A percentile compares a stretch with the other conserved stretches of the same genome.
These are phyloP conservation scores for Pomatostomus ruficeps DNA, from an alignment of 2,113 vertebrate genomes.

Conservation along the genomic window DNA sequence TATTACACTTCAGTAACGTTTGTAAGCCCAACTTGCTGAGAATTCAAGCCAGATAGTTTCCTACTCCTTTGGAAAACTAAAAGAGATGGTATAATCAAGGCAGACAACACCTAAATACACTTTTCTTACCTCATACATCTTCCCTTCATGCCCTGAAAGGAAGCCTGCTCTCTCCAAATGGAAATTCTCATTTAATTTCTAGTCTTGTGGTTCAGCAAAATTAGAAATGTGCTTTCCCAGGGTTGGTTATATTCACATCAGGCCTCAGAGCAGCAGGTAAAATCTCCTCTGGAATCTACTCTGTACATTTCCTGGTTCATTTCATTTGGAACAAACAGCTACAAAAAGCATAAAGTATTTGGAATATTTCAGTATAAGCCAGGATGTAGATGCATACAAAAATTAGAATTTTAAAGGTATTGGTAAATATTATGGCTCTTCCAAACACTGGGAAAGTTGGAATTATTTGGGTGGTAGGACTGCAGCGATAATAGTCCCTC, in stretches of 20 bases:
- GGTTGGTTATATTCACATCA: not conserved
- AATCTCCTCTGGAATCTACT: not conserved
- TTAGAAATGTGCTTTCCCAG: not conserved
- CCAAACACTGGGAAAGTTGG: not conserved
- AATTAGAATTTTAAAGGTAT: not conserved
- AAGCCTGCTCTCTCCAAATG: not conserved
- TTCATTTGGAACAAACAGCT: not conserved
- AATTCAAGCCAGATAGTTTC: not conserved
- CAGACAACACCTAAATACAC: not conserved
- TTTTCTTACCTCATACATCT: not conserved
- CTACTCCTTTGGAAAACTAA: not conserved
- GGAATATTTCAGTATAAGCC: not conserved
- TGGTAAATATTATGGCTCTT: not conserved
- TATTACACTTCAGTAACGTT: conserved; percentile 50
- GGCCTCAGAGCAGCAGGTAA: not conserved
- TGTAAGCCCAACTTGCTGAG: not conserved
- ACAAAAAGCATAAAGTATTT: not conserved
- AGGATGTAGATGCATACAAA: not conserved
- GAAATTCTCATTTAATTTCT: not conserved
- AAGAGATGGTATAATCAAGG: not conserved
- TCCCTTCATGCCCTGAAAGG: not conserved
- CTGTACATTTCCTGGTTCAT: not conserved
- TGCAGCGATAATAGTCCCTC: not conserved
- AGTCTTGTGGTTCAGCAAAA: not conserved
- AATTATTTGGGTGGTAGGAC: not conserved